Evolutionary conservation across 1,140 invertebrate genomes (phyloP).

Genomic region (Ceratina australensis): DNA sequence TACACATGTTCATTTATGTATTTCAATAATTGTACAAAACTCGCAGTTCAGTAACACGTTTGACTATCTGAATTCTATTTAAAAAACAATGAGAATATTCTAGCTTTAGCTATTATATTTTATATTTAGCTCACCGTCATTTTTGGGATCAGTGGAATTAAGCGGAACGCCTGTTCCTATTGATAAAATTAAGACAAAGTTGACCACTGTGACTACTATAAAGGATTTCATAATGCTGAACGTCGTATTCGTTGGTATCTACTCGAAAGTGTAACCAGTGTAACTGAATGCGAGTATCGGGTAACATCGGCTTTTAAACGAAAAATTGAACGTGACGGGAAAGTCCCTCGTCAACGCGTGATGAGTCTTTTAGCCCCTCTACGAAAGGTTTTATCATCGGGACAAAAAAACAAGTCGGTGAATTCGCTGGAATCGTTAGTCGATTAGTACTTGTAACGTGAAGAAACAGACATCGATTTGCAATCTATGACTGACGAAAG

Average conservation of each 20-base stretch:
- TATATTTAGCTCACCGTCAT: not conserved
- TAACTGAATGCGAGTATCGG: slow-evolving; percentile 52
- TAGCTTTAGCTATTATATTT: too few relatives aligned
- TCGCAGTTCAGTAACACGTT: too few relatives aligned
- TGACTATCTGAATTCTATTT: too few relatives aligned
- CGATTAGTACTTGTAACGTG: too few relatives aligned
- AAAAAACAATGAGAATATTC: too few relatives aligned
- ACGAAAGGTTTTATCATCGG: not conserved
- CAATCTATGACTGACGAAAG: not conserved
- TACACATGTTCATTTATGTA: too few relatives aligned
- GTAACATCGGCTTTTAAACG: slow-evolving; percentile 60
- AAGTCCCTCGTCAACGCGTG: slow-evolving; percentile 50
- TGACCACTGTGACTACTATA: not conserved
- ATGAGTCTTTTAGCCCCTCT: slow-evolving; percentile 54
- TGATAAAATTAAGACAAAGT: not conserved
- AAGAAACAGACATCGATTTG: not conserved
- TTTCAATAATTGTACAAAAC: too few relatives aligned
- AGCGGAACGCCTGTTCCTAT: slow-evolving; percentile 1
- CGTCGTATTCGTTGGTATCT: slow-evolving; percentile 17
- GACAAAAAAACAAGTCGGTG: not conserved
- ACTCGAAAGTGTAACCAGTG: slow-evolving; percentile 41
- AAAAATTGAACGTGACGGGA: slow-evolving; percentile 56
- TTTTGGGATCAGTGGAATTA: not conserved
- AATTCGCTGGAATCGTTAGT: not conserved
- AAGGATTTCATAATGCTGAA: slow-evolving; percentile 25